These are phyloP conservation scores for Formicarius rufipectus DNA, from an alignment of 2,113 vertebrate genomes.

Conservation along the genomic window DNA sequence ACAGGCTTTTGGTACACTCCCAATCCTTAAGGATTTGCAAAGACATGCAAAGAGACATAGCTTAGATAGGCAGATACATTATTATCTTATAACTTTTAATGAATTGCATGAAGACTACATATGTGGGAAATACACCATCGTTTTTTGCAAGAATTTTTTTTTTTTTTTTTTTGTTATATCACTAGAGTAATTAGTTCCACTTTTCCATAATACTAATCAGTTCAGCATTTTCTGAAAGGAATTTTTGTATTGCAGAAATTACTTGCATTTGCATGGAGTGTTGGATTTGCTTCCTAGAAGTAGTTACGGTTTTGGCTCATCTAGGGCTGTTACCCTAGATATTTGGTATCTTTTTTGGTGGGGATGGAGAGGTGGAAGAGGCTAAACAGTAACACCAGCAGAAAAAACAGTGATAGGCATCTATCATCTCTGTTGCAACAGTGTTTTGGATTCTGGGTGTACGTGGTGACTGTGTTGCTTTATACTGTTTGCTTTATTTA, in stretches of 20 bases:
- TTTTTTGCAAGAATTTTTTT: neutral
- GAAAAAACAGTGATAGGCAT: neutral
- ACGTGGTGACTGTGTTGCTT: neutral
- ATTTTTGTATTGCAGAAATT: conserved; percentile 18
- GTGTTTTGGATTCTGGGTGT: neutral
- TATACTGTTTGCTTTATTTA: too few relatives aligned
- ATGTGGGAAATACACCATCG: neutral
- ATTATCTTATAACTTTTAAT: neutral
- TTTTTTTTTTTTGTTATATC: neutral
- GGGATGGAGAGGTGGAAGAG: neutral
- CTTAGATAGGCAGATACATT: neutral
- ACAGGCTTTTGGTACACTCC: neutral
- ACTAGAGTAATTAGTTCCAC: neutral
- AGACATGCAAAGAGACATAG: neutral
- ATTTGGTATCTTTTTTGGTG: neutral
- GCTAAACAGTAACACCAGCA: neutral
- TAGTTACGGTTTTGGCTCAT: neutral
- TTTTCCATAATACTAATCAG: neutral
- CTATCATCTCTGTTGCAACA: neutral
- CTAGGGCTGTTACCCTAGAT: neutral
- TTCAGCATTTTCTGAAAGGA: conserved; percentile 25
- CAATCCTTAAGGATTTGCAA: neutral
- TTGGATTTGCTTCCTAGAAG: neutral
- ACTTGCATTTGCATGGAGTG: neutral
- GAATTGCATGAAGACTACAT: neutral